Base-by-base conservation (phyloP, 2,797 vertebrate genomes). In the Nannoperca obscura region DNA sequence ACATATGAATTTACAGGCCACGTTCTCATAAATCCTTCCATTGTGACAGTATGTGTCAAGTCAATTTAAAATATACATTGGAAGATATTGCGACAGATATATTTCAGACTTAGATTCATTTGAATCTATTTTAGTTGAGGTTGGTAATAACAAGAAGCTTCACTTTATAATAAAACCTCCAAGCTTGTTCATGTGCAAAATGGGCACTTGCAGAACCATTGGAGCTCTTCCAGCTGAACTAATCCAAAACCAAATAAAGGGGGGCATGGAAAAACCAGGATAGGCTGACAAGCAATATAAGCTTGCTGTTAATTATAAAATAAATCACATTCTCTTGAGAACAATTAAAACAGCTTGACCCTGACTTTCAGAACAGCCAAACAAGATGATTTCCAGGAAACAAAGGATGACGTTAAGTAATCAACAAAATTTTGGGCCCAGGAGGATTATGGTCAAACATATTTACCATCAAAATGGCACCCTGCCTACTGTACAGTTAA, bases 221-320 rank as follows among this genome's bases (percentile, higher is more conserved):
- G 78, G 76, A 76, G 59, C 73, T 78, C 52, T 65, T 79, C 64
- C 76, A 84, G 83, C 82, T 86, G 74, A 92, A 89, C 86, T 91
- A 91, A 92, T 92, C 80, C 79, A 61, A 79, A 89, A 66, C 46
- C 74, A 89, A 75, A 84, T 81, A 66, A 86, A 24, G 46, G 36
- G 20, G 19, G 54, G 81, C 73, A 50, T n/a, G 17, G 80, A 75
- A 79, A 64, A 76, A 76, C 63, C 44, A 65, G 60, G 50, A 63
- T 69, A 72, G 40, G 42, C 59, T 74, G 30, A 79, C 55, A 80
- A 82, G 79, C 82, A 90, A 91, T 80, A 78, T 67, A 68, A 83
- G 74, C 58, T 71, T 76, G 68, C 54, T 83, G 65, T 78, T 91
- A 88, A 91, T 92, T 84, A 84, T 64, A 83, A 93, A 92, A 77